phyloP scores from a whole-genome alignment of 2,113 vertebrate genomes.

The Silurus asotus region DNA sequence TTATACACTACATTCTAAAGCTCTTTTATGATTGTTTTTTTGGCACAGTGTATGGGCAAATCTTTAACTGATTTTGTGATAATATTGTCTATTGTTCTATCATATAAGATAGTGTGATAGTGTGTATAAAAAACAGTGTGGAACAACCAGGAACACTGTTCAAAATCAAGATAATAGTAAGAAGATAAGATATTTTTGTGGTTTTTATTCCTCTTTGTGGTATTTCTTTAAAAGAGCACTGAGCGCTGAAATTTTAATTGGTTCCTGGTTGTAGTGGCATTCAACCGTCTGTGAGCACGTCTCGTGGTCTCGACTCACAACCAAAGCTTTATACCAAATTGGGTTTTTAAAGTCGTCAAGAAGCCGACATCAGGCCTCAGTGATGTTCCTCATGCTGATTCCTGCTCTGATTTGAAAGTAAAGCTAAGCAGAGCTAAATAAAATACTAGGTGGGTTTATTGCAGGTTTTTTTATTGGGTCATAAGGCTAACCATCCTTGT shows the following conservation, averaged over 20 bases:
- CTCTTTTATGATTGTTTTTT: neutral
- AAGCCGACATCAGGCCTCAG: neutral
- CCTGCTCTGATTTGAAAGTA: neutral
- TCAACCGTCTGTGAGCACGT: neutral
- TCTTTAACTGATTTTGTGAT: neutral
- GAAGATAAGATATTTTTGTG: neutral
- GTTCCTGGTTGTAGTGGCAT: neutral
- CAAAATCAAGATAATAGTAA: neutral
- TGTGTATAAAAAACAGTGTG: neutral
- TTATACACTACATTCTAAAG: neutral
- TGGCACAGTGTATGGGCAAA: neutral
- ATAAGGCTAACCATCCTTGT: neutral
- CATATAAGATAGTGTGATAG: too few relatives aligned
- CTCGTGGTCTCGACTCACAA: neutral
- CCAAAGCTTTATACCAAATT: neutral
- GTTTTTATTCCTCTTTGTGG: neutral
- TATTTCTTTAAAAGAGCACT: neutral
- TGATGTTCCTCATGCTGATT: neutral
- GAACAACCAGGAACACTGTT: neutral
- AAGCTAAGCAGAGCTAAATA: neutral
- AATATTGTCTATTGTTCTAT: neutral
- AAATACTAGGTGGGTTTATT: neutral
- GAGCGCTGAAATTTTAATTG: neutral
- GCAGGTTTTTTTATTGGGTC: neutral
- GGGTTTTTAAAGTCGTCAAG: neutral